A percentile compares a stretch with the other conserved stretches of the same genome.
Conservation (phyloP, 2,113 vertebrate species). For the Mastomys coucha region DNA sequence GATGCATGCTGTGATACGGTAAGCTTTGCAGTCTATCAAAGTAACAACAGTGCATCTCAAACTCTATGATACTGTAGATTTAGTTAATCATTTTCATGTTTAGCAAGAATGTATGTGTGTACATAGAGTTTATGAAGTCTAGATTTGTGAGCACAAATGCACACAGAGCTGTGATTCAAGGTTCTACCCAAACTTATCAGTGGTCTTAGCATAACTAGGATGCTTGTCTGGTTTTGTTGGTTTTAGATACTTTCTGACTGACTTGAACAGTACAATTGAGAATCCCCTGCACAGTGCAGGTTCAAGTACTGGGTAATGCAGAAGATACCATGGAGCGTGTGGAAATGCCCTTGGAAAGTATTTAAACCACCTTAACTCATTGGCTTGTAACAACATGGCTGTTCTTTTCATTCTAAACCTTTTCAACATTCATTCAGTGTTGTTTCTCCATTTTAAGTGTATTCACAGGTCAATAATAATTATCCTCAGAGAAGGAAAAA, state of each 20-base stretch:
- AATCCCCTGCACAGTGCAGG: background rate
- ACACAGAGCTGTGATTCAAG: background rate
- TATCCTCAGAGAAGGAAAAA: slow-evolving; percentile 14
- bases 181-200: background rate
- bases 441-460: background rate
- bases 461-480: background rate
- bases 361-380: background rate
- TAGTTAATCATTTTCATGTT: background rate
- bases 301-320: background rate
- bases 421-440: background rate
- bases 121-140: background rate
- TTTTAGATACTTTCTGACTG: background rate
- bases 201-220: background rate
- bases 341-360: slow-evolving; percentile 6
- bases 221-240: background rate
- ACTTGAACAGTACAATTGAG: background rate
- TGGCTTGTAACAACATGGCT: background rate
- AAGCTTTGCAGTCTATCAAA: background rate
- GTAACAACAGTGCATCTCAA: background rate
- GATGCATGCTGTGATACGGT: background rate
- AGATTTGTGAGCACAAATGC: background rate
- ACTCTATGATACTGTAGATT: background rate
- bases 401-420: slow-evolving; percentile 15
- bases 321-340: background rate
- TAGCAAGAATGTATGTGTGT: background rate